Base-by-base conservation (phyloP, 2,113 vertebrate species). In the Pygoscelis adeliae region DNA sequence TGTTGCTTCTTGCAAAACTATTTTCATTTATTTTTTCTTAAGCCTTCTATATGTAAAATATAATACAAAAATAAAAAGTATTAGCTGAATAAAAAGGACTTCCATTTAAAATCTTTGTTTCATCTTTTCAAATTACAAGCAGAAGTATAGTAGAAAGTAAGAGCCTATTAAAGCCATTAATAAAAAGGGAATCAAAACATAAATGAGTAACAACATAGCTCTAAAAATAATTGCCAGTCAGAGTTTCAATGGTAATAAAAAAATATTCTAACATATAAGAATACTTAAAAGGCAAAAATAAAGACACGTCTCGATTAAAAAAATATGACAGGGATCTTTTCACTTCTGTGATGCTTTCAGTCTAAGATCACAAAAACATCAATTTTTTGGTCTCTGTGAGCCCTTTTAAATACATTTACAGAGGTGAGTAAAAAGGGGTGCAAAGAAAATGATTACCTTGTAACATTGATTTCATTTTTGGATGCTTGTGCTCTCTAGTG, bases 11-110 rank as follows among this genome's bases (percentile, higher is more conserved):
- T 93, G 89, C 19, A 97, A 97, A 97, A 87, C 30, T 97, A 89
- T 97, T 98, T 98, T 95, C 78, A 95, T 97, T 96, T 97, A 76
- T 97, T 92, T 95, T 98, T 97, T 97, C 91, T 91, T 95, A 91
- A 85, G 61, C 30, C 55, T 83, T 88, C 71, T 85, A 25, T 59
- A 42, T 44, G 81, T 85, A 94, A 91, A 87, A 95, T 76, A 40
- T 50, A 55, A 56, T 29, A 40, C 19, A 83, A 80, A 96, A 96
- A 76, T 92, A 93, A 90, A 87, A 92, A 97, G 85, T 94, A 83
- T 84, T 87, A 86, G 26, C n/a, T 85, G 67, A 94, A 88, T 95
- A 95, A 87, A 97, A 62, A 82, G 59, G 84, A 83, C 50, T 93
- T 95, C 96, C 96, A 83, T 97, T 98, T 97, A 95, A 98, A 97